Percentiles rank a stretch among this genome's conserved stretches.
Conservation (phyloP, 92 coral and sea anemone genomes). For the Porites divaricata region DNA sequence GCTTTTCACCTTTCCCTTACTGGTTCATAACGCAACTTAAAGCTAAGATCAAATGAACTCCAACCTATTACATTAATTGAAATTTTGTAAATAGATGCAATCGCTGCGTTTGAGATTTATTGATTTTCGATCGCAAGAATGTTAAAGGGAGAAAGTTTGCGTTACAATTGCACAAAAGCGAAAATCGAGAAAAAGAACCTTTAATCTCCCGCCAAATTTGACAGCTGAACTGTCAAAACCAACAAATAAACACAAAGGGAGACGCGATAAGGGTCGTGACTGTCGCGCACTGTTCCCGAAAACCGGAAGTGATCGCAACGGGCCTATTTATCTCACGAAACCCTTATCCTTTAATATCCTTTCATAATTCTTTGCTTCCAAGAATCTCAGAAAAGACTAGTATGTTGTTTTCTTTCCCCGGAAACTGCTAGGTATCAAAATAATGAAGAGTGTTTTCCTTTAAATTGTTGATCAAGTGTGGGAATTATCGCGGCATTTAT, state of each 20-base stretch:
- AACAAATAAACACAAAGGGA: slow-evolving; percentile 18
- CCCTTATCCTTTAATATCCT: not conserved
- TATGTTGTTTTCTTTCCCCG: not conserved
- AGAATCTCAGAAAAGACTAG: not conserved
- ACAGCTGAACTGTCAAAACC: slow-evolving; percentile 26
- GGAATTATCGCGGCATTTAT: not conserved
- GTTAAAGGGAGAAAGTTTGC: slow-evolving; percentile 2
- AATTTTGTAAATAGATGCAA: not conserved
- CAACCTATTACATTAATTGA: not conserved
- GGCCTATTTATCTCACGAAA: slow-evolving; percentile 10
- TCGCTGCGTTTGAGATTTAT: not conserved
- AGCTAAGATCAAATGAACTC: slow-evolving; percentile 7
- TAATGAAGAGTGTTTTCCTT: not conserved
- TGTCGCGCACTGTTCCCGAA: not conserved
- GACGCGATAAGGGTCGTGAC: slow-evolving; percentile 26
- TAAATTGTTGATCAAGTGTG: not conserved
- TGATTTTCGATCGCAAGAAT: slow-evolving; percentile 16
- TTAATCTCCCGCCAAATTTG: slow-evolving; percentile 46
- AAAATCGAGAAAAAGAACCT: not conserved
- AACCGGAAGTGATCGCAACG: slow-evolving; percentile 26
- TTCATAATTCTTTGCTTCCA: not conserved
- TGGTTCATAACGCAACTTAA: not conserved
- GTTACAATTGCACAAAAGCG: slow-evolving; percentile 9
- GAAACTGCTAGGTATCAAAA: not conserved
- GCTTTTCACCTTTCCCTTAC: not conserved